These are phyloP conservation scores for Hypotaenidia okinawae DNA, from an alignment of 2,797 vertebrate species.

Conservation along the genomic window DNA sequence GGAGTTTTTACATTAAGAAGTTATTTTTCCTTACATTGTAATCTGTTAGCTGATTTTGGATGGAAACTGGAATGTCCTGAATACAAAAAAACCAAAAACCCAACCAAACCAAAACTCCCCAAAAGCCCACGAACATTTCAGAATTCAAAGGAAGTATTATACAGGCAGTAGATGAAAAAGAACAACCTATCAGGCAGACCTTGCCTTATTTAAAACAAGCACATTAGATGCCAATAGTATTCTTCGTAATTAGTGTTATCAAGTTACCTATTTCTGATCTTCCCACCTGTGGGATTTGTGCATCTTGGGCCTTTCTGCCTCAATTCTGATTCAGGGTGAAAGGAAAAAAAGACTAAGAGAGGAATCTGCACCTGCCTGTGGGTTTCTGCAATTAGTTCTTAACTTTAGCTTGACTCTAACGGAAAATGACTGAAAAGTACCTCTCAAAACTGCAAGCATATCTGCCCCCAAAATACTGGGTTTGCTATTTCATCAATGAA, in stretches of 20 bases:
- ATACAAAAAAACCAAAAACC: not conserved
- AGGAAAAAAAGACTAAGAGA: not conserved
- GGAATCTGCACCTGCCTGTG: not conserved
- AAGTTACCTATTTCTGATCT: not conserved
- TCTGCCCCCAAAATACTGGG: not conserved
- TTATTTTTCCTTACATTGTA: not conserved
- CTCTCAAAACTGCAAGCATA: not conserved
- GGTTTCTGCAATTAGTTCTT: not conserved
- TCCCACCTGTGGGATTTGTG: not conserved
- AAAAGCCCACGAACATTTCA: not conserved
- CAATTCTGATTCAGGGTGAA: not conserved
- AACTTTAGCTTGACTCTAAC: not conserved
- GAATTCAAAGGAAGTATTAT: not conserved
- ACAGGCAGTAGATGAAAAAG: not conserved
- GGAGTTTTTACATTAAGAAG: not conserved
- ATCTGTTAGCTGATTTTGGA: constrained; percentile 34
- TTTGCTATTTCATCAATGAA: not conserved
- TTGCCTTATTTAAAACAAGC: not conserved
- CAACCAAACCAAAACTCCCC: not conserved
- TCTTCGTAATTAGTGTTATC: not conserved
- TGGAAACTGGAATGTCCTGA: constrained; percentile 19
- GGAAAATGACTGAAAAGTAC: not conserved
- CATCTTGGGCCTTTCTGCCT: not conserved
- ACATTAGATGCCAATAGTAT: not conserved
- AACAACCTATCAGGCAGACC: not conserved